phyloP scores from a whole-genome alignment of 2,113 vertebrate species.

The Pseudolaguvia tuberculata region DNA sequence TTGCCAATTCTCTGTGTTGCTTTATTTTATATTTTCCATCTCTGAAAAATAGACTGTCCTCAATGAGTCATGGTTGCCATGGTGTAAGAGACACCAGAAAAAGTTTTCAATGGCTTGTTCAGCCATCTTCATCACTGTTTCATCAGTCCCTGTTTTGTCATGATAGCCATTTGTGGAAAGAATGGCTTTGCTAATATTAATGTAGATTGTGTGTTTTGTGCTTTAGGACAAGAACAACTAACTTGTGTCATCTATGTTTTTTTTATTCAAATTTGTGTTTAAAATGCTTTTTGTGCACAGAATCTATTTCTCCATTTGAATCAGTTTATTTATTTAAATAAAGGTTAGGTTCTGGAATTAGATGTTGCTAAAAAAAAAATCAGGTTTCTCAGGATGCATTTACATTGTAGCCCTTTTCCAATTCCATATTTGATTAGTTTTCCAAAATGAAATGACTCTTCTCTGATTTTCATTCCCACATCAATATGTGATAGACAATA shows the following conservation, averaged over 20 bases:
- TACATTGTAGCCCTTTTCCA: not conserved
- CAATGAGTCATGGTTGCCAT: conserved; percentile 43
- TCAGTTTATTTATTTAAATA: not conserved
- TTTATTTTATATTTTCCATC: conserved; percentile 48
- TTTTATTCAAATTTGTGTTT: not conserved
- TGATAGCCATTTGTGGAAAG: conserved; percentile 25
- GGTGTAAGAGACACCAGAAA: conserved; percentile 38
- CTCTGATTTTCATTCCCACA: not conserved
- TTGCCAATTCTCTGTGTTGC: conserved; percentile 68
- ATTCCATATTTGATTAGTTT: not conserved
- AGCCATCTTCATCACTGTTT: conserved; percentile 20
- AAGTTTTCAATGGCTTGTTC: conserved; percentile 21
- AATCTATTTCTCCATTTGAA: not conserved
- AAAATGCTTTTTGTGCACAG: not conserved
- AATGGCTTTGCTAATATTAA: conserved; percentile 31
- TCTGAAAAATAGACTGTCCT: conserved; percentile 32
- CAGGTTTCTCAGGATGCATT: conserved; percentile 1
- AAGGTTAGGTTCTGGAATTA: not conserved
- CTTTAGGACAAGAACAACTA: conserved; percentile 8
- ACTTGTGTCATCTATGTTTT: conserved; percentile 6
- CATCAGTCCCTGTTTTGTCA: conserved; percentile 6
- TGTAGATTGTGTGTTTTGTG: conserved; percentile 6
- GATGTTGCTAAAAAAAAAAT: not conserved
- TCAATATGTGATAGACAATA: not conserved
- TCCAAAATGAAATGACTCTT: not conserved